Evolutionary conservation across 2,797 vertebrate species (phyloP).

Genomic region (Australoheros facetus): DNA sequence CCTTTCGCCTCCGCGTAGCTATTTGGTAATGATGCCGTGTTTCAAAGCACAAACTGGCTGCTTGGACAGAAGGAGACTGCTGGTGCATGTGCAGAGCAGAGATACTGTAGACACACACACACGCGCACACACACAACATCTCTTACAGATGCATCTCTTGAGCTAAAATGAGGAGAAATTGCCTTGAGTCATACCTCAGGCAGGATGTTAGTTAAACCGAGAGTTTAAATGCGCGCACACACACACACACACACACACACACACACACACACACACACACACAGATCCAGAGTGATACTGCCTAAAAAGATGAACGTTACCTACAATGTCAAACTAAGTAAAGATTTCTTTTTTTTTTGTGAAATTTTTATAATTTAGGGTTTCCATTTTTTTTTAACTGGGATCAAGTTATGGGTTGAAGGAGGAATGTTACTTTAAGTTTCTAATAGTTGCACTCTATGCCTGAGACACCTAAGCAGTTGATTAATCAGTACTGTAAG

Average conservation of each 20-base stretch:
- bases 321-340: background rate
- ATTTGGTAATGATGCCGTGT: slow-evolving; percentile 27
- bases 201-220: slow-evolving; percentile 8
- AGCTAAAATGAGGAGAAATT: slow-evolving; percentile 2
- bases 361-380: background rate
- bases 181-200: slow-evolving; percentile 19
- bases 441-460: background rate
- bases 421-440: background rate
- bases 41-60: slow-evolving; percentile 5
- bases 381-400: background rate
- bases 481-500: background rate
- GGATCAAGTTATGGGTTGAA: background rate
- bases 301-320: background rate
- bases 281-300: background rate
- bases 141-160: background rate
- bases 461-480: background rate
- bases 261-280: background rate
- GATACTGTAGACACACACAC: background rate
- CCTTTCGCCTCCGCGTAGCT: slow-evolving; percentile 34
- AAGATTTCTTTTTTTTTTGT: background rate
- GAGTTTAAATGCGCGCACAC: background rate
- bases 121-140: background rate
- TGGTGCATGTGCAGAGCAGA: background rate
- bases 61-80: background rate
- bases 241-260: background rate